Evolutionary conservation across 1,140 invertebrate species (phyloP), one percentile per base, ranked within the genome.

Genomic region (Atopsyche davidsoni): DNA sequence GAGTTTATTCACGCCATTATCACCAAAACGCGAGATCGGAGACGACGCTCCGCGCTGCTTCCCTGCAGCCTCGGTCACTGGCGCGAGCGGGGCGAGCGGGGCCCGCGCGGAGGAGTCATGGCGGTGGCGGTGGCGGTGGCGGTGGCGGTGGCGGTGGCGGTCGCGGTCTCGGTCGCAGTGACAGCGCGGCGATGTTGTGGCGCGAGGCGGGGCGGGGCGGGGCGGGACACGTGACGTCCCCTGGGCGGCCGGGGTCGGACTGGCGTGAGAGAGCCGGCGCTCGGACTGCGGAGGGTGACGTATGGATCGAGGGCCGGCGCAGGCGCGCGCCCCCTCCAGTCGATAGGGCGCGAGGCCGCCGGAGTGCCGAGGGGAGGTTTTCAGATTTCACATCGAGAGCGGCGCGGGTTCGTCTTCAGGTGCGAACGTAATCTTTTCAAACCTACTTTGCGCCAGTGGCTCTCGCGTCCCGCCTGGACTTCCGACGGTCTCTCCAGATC

Each of bases 271-370:
- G 7, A 10, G 34, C 6, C 34, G 7, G 7, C 7, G 14, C 6
- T 14, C 14, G 7, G 34, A 18, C 10, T 39, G 36, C 36, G 18
- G 36, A 39, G 36, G 36, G 36, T 18, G 36, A 39, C 36, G 36
- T 39, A 39, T 39, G 36, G 36, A 39, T 39, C 11, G 14, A 18
- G 14, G 36, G 36, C 36, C 36, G 4, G 18, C 36, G 36, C 36
- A 39, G 10, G 36, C 36, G 36, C 36, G 24, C 6, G 24, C 24
- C 24, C n/a, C 6, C 6, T 28, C 6, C 6, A 6, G 24, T 28
- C 24, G 24, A 28, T 28, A 28, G 24, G 24, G 24, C 6, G 6
- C 6, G 24, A 28, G n/a, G n/a, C n/a, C n/a, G n/a, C n/a, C n/a
- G n/a, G n/a, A n/a, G n/a, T n/a, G n/a, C n/a, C n/a, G n/a, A n/a